Conservation (phyloP, 2,113 vertebrate genomes). For the Symphodus melops region DNA sequence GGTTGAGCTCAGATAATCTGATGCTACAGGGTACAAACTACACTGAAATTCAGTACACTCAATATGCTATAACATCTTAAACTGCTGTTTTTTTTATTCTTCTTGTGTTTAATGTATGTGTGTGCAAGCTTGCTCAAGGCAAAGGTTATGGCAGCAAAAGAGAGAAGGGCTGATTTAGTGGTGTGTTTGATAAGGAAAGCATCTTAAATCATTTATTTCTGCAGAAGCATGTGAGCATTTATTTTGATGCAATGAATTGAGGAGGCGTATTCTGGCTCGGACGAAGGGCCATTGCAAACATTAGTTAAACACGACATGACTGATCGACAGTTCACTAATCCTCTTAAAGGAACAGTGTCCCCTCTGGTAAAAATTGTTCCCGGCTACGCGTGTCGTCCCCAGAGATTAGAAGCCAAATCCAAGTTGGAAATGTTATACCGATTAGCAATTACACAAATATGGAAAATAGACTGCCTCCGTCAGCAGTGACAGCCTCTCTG, state of each 20-base stretch:
- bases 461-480: conserved; percentile 50
- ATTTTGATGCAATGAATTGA: conserved; percentile 68
- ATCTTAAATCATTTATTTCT: conserved; percentile 72
- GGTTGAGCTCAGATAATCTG: conserved; percentile 62
- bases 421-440: conserved; percentile 71
- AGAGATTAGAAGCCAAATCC: conserved; percentile 79
- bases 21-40: conserved; percentile 56
- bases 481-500: conserved; percentile 46
- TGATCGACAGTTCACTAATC: conserved; percentile 82
- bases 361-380: conserved; percentile 81
- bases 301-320: conserved; percentile 78
- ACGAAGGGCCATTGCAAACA: conserved; percentile 72
- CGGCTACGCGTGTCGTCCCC: conserved; percentile 54
- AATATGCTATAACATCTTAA: conserved; percentile 20
- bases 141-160: conserved; percentile 58
- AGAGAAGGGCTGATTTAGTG: conserved; percentile 64
- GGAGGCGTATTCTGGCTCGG: conserved; percentile 74
- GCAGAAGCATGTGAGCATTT: conserved; percentile 69
- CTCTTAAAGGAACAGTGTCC: conserved; percentile 82
- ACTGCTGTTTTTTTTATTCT: conserved; percentile 31
- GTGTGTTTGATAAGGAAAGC: conserved; percentile 72
- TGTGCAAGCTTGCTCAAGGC: conserved; percentile 67
- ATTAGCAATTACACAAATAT: conserved; percentile 77
- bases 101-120: conserved; percentile 30
- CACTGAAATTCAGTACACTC: conserved; percentile 29